Percentiles rank a stretch among this genome's conserved stretches.
Conservation (phyloP, 2,888 invertebrate genomes). For the Taphrorychus bicolor region DNA sequence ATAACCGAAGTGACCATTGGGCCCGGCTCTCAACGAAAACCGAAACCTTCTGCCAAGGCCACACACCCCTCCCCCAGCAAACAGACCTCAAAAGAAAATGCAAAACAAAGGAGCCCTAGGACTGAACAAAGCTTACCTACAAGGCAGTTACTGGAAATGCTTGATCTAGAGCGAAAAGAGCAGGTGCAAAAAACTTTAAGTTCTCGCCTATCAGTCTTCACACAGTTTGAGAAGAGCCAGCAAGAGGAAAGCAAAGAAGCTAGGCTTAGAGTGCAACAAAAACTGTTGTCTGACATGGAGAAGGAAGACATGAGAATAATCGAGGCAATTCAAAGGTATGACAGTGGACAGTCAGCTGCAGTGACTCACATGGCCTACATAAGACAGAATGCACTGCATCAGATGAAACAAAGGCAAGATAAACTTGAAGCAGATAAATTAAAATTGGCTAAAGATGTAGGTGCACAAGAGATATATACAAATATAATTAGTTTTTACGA, state of each 20-base stretch:
- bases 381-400: constrained; percentile 56
- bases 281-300: constrained; percentile 58
- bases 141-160: constrained; percentile 46
- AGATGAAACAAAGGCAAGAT: constrained; percentile 62
- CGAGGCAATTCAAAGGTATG: constrained; percentile 62
- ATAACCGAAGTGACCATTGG: constrained; percentile 65
- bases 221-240: constrained; percentile 52
- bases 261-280: constrained; percentile 55
- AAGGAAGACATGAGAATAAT: constrained; percentile 61
- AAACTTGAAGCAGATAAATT: constrained; percentile 61
- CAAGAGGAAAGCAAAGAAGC: constrained; percentile 46
- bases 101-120: constrained; percentile 10
- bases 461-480: constrained; percentile 64
- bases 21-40: constrained; percentile 52
- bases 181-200: constrained; percentile 55
- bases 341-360: constrained; percentile 63
- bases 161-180: constrained; percentile 49
- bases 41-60: not conserved
- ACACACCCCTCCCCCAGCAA: not conserved
- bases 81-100: not conserved
- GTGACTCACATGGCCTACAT: constrained; percentile 63
- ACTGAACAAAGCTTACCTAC: constrained; percentile 34
- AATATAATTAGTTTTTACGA: constrained; percentile 65
- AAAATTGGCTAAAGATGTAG: constrained; percentile 45
- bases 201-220: constrained; percentile 54